phyloP scores from a whole-genome alignment of 2,113 vertebrate species.

The Ciconia maguari region DNA sequence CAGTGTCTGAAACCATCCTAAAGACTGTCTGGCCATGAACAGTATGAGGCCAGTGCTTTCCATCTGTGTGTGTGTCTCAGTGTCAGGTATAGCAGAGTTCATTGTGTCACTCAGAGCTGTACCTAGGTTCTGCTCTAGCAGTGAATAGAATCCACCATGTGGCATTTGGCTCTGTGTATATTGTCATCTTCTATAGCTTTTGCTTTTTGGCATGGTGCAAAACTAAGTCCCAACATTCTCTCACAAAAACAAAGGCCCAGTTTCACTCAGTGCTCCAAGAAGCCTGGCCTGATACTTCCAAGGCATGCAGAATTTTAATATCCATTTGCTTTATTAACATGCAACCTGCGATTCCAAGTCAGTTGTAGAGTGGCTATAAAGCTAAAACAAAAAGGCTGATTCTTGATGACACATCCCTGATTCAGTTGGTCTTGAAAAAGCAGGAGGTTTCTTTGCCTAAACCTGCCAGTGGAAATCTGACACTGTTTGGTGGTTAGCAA shows the following conservation, averaged over 20 bases:
- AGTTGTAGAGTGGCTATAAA: not conserved
- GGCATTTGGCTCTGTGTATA: not conserved
- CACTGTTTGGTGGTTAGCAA: conserved; percentile 66
- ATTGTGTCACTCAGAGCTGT: not conserved
- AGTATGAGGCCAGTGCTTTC: not conserved
- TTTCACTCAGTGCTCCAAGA: not conserved
- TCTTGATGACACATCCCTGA: conserved; percentile 63
- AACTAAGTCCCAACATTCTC: not conserved
- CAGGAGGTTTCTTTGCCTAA: conserved; percentile 66
- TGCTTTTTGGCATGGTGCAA: not conserved
- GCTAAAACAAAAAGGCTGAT: conserved; percentile 35
- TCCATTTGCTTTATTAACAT: not conserved
- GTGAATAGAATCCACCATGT: not conserved
- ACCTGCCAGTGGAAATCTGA: conserved; percentile 71
- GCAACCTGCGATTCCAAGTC: not conserved
- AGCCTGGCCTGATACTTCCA: not conserved
- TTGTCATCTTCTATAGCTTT: not conserved
- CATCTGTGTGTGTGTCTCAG: not conserved
- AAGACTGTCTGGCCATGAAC: not conserved
- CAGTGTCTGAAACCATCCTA: not conserved
- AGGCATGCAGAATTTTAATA: not conserved
- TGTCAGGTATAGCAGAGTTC: not conserved
- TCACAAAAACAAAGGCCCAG: not conserved
- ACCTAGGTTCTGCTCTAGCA: not conserved
- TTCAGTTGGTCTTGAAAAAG: conserved; percentile 61